Evolutionary conservation across 2,113 vertebrate species (phyloP).

Genomic region (Crotalus helleri): DNA sequence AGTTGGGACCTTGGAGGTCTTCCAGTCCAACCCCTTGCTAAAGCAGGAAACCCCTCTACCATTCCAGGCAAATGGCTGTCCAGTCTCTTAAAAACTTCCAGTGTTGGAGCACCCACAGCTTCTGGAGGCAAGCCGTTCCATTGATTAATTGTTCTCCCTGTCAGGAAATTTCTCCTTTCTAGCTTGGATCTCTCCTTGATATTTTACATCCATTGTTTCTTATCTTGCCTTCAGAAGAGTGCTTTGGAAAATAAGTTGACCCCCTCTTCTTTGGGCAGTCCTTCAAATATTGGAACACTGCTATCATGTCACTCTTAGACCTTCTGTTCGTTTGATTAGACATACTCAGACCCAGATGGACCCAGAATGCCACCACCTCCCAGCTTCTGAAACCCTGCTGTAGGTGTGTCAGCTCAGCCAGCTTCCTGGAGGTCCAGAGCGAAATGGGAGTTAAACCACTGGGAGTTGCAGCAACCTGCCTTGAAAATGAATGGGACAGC

Average conservation of each 20-base stretch:
- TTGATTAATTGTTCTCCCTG: background rate
- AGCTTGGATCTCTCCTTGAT: background rate
- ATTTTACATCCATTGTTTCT: background rate
- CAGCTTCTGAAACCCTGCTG: background rate
- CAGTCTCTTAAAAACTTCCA: background rate
- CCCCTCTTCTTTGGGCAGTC: background rate
- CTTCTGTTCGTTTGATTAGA: background rate
- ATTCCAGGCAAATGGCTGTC: background rate
- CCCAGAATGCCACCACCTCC: background rate
- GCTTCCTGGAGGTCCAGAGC: no score
- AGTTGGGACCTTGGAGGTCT: background rate
- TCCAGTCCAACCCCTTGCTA: background rate
- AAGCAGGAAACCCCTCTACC: background rate
- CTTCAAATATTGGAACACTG: background rate
- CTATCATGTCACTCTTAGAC: background rate
- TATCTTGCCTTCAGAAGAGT: background rate
- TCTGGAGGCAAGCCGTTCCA: background rate
- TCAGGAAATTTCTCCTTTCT: background rate
- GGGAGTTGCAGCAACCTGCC: no score
- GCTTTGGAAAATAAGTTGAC: background rate
- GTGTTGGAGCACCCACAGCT: background rate
- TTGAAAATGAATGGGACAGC: no score
- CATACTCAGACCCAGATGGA: background rate
- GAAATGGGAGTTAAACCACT: background rate
- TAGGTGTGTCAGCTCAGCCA: background rate